Evolutionary conservation across 2,113 vertebrate genomes (phyloP).

Genomic region (Tupaia tana): DNA sequence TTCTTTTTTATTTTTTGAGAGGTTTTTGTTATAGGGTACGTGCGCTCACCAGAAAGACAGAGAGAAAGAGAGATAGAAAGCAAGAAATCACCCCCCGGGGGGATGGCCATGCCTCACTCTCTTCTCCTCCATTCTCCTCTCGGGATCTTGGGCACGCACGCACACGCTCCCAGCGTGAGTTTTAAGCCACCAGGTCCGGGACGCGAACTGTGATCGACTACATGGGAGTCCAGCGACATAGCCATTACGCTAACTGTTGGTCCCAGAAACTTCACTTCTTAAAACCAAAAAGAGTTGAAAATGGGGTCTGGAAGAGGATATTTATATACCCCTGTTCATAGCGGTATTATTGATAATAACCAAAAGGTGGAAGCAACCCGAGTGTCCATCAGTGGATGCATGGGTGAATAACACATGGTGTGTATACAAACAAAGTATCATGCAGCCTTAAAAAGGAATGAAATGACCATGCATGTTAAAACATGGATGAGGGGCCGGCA

Average conservation of each 20-base stretch:
- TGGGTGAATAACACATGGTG: neutral
- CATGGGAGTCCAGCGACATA: too few species aligned
- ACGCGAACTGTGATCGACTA: too few species aligned
- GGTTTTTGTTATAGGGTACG: too few species aligned
- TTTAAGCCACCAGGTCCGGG: too few species aligned
- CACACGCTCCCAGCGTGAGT: too few species aligned
- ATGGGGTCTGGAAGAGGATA: neutral
- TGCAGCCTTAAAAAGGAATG: neutral
- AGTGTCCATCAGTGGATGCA: neutral
- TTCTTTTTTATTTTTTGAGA: neutral
- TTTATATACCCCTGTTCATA: neutral
- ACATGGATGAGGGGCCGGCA: neutral
- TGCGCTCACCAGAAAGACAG: too few species aligned
- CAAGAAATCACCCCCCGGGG: too few species aligned
- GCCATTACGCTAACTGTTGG: too few species aligned
- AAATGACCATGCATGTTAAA: neutral
- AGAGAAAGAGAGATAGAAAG: too few species aligned
- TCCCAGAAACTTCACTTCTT: neutral
- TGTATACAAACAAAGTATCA: neutral
- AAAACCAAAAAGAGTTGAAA: neutral
- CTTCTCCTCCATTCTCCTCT: too few species aligned
- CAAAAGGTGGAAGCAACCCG: neutral
- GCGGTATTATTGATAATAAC: neutral
- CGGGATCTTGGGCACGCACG: too few species aligned
- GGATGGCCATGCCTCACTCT: too few species aligned